Evolutionary conservation across 2,113 vertebrate species (phyloP), one percentile per base, ranked within the genome.

Genomic region (Platichthys stellatus): DNA sequence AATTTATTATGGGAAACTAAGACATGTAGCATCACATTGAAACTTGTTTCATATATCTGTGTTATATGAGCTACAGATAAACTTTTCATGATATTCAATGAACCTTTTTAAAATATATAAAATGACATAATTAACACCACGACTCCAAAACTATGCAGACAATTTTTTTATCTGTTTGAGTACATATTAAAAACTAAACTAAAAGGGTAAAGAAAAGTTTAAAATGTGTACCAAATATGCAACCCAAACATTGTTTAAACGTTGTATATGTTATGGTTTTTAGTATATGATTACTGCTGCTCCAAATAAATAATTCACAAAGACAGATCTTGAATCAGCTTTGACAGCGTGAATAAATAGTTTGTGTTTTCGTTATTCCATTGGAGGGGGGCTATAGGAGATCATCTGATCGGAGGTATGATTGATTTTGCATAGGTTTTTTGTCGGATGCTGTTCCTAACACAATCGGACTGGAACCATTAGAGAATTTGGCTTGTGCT

Each of bases 1-100:
- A 68, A 76, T 66, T 11, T 17, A 31, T 40, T 11, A 73, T 62
- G 13, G 12, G 23, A 23, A 53, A 63, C 53, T 23, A 43, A 56
- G 63, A 63, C 20, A 62, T 13, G 15, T 0, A 51, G 45, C 60
- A 26, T 43, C 45, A 74, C 14, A 12, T 3, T 45, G n/a, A 65
- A 62, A 11, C 3, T 20, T 26, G 31, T 31, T 13, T 5, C 2
- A 20, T 1, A 49, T 51, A 18, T 26, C n/a, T 65, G n/a, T 59
- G 45, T 4, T 51, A 47, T 11, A 21, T 26, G 18, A 72, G 21
- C 53, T 26, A 47, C 31, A 31, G 31, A 31, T 6, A 31, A 31
- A 31, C 31, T 7, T 31, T 31, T 31, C 31, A 31, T 5, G 31
- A 31, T 31, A 31, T 31, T 31, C 31, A 31, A 7, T 31, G 31